Base-by-base conservation (phyloP, 2,797 vertebrate genomes). In the Chiloscyllium punctatum region DNA sequence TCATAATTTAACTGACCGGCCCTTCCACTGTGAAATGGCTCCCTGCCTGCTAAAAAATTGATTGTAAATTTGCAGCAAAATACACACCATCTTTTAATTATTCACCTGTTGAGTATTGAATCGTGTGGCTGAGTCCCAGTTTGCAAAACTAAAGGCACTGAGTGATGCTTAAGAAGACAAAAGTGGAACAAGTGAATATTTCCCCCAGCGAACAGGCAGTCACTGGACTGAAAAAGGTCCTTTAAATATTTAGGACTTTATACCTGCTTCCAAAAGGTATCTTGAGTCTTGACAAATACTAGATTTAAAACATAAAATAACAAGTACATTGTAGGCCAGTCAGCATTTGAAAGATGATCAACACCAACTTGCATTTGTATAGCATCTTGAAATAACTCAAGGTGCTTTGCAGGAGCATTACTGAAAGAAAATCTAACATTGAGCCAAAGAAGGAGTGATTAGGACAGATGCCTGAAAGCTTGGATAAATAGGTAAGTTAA, bases 1-100 rank as follows among this genome's bases (percentile, higher is more conserved):
- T 95, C 33, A 95, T 95, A 95, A 95, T 95, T 95, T 74, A 95
- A 42, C 94, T 1, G 2, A 2, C 30, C 5, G 5, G 25, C 51
- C 42, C 33, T 95, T 77, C 69, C 0, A 95, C n/a, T 95, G 71
- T 74, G 74, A 77, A 33, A 51, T n/a, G 11, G 74, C n/a, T 42
- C 94, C 94, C 69, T 74, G 68, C 94, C 48, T 74, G 71, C 42
- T 95, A 53, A 95, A 95, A 94, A 30, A 95, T 95, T 95, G 27
- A 95, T 74, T 51, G 71, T 72, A 53, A 74, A 53, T 33, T 95
- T 77, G 27, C 27, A 53, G 48, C 37, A 27, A 37, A 30, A 11
- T 92, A 51, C n/a, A 62, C 6, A 48, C 71, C 27, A 33, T 53
- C 42, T 74, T 95, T 95, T 95, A 95, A 77, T 77, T 95, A 74